Conservation (phyloP, 2,888 invertebrate genomes). For the Matsumyia berberina region DNA sequence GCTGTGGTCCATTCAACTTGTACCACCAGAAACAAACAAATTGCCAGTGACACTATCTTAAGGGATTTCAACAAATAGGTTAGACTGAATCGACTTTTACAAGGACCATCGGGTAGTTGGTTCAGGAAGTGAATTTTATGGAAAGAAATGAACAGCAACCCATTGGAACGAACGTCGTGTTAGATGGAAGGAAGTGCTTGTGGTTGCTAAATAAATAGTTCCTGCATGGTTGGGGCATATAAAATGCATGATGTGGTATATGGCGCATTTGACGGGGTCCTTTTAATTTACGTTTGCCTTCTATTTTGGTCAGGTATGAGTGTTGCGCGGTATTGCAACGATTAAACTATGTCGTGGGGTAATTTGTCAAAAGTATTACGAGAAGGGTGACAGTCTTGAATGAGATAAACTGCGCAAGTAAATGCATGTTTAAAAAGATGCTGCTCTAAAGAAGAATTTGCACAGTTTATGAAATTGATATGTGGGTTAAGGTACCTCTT, state of each 20-base stretch:
- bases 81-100: conserved; percentile 59
- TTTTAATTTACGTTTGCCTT: conserved; percentile 24
- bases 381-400: too few relatives aligned
- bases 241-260: conserved; percentile 35
- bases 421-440: too few relatives aligned
- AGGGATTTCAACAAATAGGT: conserved; percentile 51
- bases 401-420: too few relatives aligned
- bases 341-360: conserved; percentile 17
- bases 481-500: too few relatives aligned
- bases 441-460: too few relatives aligned
- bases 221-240: conserved; percentile 33
- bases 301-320: conserved; percentile 1
- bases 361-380: conserved; percentile 6
- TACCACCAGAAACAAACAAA: conserved; percentile 51
- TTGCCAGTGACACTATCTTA: conserved; percentile 68
- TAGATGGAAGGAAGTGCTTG: conserved; percentile 1
- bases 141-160: conserved; percentile 54
- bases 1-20: conserved; percentile 45
- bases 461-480: too few relatives aligned
- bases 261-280: background rate
- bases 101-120: conserved; percentile 43
- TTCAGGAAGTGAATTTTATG: conserved; percentile 41
- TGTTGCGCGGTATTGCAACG: conserved; percentile 7
- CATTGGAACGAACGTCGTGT: conserved; percentile 21
- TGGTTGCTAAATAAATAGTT: conserved; percentile 56